Evolutionary conservation across 2,888 invertebrate genomes (phyloP), one percentile per base, ranked within the genome.

Genomic region (Tanypteryx hageni): DNA sequence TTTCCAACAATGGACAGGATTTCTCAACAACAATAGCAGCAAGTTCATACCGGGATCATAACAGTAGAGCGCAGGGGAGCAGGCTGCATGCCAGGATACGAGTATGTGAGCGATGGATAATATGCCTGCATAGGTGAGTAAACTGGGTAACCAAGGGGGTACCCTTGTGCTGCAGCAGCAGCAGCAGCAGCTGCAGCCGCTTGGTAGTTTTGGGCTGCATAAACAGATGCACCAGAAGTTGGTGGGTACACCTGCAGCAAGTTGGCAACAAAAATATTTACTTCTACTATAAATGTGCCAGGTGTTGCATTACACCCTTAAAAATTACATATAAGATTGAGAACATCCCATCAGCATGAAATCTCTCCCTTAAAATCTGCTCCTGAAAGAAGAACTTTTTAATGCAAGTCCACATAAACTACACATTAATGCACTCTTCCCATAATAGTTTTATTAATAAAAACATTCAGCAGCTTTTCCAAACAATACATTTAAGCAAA

Each of bases 111-210:
- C 68, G 96, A 96, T 92, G 97, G 97, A 95, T 97, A 97, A 95
- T 97, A 97, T 91, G 94, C 93, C 94, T 96, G 96, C 95, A 96
- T 95, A 76, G 97, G 97, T 94, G 97, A 97, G 94, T 97, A 97
- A 94, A 96, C 96, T 92, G 97, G 97, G 96, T 97, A 97, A 92
- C 97, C 97, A 94, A 97, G 96, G 18, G 97, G 97, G 95, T 97
- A 97, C 92, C 97, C 97, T 93, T 95, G 94, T 92, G 97, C 96
- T 61, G 96, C 96, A 92, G 93, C 93, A 93, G 93, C 93, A 84
- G 93, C 92, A 27, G 93, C 93, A 61, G 93, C 93, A 58, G 93
- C 68, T 57, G 92, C 92, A 92, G 92, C 93, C 57, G 93, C 93
- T 91, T 89, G 89, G 89, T 89, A 89, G 89, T 89, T 89, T 89